Percentiles rank a stretch among this genome's conserved stretches.
Evolutionary conservation across 2,113 vertebrate species (phyloP).

Genomic region (Nothocercus julius): DNA sequence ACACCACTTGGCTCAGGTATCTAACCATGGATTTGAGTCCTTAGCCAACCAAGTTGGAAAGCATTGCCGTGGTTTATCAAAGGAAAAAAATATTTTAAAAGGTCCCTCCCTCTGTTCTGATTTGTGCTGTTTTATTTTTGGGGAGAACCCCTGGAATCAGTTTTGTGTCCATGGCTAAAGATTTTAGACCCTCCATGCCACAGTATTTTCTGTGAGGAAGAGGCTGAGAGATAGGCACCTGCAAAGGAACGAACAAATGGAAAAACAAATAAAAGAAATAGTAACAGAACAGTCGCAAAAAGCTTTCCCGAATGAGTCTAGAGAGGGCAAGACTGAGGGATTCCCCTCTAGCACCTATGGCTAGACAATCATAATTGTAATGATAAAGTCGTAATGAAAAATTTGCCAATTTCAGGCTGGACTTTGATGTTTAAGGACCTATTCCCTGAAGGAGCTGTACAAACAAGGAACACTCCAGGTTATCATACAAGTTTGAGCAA

Average conservation of each 20-base stretch:
- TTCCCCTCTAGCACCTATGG: neutral
- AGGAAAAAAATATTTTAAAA: neutral
- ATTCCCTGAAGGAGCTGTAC: neutral
- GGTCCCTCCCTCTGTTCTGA: neutral
- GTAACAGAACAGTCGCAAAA: neutral
- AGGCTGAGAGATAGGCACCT: neutral
- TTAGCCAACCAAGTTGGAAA: neutral
- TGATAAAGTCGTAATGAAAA: neutral
- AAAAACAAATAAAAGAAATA: no score
- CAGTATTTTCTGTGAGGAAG: neutral
- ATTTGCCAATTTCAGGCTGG: accelerated
- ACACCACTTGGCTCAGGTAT: neutral
- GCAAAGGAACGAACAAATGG: neutral
- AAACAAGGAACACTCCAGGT: neutral
- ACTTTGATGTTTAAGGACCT: neutral
- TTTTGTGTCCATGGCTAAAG: neutral
- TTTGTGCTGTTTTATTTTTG: neutral
- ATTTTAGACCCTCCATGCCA: neutral
- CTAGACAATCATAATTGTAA: neutral
- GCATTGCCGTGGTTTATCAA: neutral
- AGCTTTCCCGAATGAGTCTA: neutral
- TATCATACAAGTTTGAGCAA: neutral
- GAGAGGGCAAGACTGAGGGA: neutral
- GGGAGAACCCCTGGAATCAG: neutral
- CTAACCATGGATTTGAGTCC: neutral